A percentile compares a stretch with the other conserved stretches of the same genome.
Conservation (phyloP, 2,113 vertebrate species). For the Hippocampus abdominalis region DNA sequence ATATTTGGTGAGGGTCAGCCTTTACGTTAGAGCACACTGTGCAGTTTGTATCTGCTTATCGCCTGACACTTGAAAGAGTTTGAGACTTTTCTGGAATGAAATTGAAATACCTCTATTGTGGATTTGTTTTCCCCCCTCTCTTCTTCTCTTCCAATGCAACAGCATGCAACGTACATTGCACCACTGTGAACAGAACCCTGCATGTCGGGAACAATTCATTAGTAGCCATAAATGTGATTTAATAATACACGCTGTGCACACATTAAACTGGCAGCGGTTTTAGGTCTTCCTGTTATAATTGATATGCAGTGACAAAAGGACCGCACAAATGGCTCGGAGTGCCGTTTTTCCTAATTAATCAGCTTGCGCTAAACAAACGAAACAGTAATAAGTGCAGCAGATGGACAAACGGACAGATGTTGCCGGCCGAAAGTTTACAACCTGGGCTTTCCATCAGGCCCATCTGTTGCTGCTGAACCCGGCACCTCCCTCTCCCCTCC, state of each 20-base stretch:
- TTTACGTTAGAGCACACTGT: background rate
- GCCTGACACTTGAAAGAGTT: background rate
- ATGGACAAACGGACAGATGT: slow-evolving; percentile 78
- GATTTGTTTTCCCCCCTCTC: background rate
- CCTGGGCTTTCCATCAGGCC: slow-evolving; percentile 68
- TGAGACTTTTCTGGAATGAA: background rate
- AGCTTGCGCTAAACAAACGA: slow-evolving; percentile 52
- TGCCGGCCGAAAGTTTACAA: slow-evolving; percentile 76
- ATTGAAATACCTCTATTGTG: too few species aligned
- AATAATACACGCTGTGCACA: slow-evolving; percentile 4
- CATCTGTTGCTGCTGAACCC: slow-evolving; percentile 70
- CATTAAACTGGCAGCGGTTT: background rate
- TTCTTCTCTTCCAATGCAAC: slow-evolving; percentile 1
- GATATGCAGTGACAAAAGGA: slow-evolving; percentile 17
- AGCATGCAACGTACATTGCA: slow-evolving; percentile 1
- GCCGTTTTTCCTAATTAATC: slow-evolving; percentile 37
- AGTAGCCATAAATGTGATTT: background rate
- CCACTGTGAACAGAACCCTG: background rate
- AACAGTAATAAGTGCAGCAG: slow-evolving; percentile 60
- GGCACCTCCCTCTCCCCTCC: slow-evolving; percentile 62
- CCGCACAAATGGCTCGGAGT: slow-evolving; percentile 4
- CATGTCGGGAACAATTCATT: background rate
- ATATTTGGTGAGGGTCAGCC: slow-evolving; percentile 3
- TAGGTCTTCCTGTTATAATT: slow-evolving; percentile 24
- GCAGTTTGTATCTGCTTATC: background rate